phyloP scores from a whole-genome alignment of 2,797 vertebrate species.

The Bradypodion pumilum region DNA sequence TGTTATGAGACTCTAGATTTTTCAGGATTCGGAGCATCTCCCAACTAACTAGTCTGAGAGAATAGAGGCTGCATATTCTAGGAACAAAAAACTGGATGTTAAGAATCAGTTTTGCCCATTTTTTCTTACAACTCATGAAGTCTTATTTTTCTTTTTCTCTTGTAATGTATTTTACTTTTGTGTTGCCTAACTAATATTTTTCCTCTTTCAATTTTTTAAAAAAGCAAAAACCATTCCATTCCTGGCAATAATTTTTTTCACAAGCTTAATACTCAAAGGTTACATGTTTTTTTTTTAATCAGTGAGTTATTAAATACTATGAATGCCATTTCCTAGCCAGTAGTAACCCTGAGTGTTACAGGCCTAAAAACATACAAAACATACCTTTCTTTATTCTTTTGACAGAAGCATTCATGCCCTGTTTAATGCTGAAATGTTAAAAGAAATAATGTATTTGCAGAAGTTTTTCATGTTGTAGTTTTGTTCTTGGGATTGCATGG shows the following conservation, averaged over 20 bases:
- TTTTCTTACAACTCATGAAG: constrained; percentile 11
- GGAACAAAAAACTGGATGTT: background rate
- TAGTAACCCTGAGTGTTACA: too few species aligned
- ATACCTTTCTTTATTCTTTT: background rate
- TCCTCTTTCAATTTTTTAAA: background rate
- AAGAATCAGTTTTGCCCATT: constrained; percentile 1
- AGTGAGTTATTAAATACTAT: constrained; percentile 21
- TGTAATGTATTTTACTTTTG: constrained; percentile 4
- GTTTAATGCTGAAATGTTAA: background rate
- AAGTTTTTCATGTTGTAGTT: background rate
- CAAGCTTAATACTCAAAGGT: constrained; percentile 17
- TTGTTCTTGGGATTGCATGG: background rate
- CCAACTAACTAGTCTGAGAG: background rate
- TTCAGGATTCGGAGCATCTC: background rate
- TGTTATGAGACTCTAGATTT: background rate
- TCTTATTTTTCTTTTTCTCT: background rate
- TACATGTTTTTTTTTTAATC: constrained; percentile 40
- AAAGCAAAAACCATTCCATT: background rate
- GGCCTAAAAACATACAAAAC: too few species aligned
- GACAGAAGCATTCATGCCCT: background rate
- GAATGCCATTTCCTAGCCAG: background rate
- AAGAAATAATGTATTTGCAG: background rate
- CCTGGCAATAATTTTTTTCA: constrained; percentile 13
- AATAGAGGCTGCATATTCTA: background rate
- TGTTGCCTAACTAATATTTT: background rate